Evolutionary conservation across 1,140 invertebrate species (phyloP).

Genomic region (Chrysopa pallens): DNA sequence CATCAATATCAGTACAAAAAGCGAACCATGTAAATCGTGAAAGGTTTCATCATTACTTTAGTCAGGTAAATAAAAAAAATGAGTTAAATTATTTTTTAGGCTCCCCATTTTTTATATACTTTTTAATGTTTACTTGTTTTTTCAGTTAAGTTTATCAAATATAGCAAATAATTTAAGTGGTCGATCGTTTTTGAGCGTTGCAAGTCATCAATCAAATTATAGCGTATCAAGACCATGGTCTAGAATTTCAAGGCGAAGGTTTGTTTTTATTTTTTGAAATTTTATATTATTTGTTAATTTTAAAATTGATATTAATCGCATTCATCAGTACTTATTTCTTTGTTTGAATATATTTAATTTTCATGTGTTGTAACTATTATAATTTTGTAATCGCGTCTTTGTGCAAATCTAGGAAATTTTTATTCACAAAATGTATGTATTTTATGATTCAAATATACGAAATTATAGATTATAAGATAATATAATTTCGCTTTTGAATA

Average conservation of each 20-base stretch:
- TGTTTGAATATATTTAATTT: no score
- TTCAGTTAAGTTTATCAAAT: conserved; percentile 27
- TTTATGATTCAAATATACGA: no score
- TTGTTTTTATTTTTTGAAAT: conserved; percentile 8
- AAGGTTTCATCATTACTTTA: background rate
- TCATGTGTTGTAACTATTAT: no score
- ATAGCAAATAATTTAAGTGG: conserved; percentile 30
- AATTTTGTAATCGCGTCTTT: no score
- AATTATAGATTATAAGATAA: no score
- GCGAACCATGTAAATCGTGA: background rate
- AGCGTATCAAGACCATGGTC: conserved; percentile 35
- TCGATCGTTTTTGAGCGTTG: conserved; percentile 25
- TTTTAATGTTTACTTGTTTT: conserved; percentile 13
- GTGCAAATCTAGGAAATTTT: no score
- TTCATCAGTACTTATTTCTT: no score
- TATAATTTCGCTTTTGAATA: no score
- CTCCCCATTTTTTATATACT: no score
- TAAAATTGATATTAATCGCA: background rate
- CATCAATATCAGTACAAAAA: no score
- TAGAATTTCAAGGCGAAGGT: conserved; percentile 37
- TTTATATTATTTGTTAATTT: background rate
- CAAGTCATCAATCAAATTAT: conserved; percentile 27
- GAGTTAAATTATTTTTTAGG: no score
- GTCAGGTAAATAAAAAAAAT: background rate
- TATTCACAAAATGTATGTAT: no score